These are phyloP conservation scores for Lepidurus couesii DNA, from an alignment of 1,140 invertebrate genomes.

Conservation along the genomic window DNA sequence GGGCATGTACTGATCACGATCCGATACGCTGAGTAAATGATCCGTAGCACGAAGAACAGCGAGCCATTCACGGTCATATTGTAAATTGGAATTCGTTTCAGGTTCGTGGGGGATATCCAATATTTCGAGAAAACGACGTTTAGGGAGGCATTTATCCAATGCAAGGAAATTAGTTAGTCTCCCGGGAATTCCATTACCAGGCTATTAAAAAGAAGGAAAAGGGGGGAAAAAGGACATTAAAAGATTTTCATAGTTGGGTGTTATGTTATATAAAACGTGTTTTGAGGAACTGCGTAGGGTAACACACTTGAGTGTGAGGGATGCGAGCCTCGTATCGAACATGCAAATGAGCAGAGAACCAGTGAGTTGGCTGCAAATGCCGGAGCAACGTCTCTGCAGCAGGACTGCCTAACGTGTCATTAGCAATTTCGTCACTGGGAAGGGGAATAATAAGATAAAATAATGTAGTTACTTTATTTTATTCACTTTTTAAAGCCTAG, in stretches of 20 bases:
- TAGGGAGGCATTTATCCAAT: constrained; percentile 90
- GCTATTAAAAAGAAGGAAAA: constrained; percentile 39
- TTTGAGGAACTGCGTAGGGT: too few species aligned
- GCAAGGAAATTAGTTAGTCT: constrained; percentile 81
- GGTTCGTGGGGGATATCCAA: constrained; percentile 50
- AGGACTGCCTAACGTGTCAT: constrained; percentile 73
- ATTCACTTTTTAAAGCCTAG: neutral
- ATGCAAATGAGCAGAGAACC: constrained; percentile 97
- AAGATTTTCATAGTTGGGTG: neutral
- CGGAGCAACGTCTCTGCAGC: constrained; percentile 73
- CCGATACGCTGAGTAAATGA: constrained; percentile 72
- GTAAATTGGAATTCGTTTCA: constrained; percentile 51
- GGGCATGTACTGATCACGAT: constrained; percentile 67
- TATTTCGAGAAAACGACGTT: constrained; percentile 77
- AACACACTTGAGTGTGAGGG: constrained; percentile 50
- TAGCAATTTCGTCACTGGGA: constrained; percentile 69
- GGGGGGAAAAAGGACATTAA: neutral
- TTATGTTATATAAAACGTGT: too few species aligned
- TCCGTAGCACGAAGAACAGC: constrained; percentile 79
- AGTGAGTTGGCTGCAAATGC: constrained; percentile 75
- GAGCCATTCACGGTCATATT: constrained; percentile 92
- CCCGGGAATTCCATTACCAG: constrained; percentile 40
- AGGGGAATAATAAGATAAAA: constrained; percentile 40
- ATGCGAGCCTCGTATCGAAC: constrained; percentile 89
- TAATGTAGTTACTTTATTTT: neutral